These are phyloP conservation scores for Muscina levida DNA, from an alignment of 2,888 invertebrate species.

Conservation along the genomic window DNA sequence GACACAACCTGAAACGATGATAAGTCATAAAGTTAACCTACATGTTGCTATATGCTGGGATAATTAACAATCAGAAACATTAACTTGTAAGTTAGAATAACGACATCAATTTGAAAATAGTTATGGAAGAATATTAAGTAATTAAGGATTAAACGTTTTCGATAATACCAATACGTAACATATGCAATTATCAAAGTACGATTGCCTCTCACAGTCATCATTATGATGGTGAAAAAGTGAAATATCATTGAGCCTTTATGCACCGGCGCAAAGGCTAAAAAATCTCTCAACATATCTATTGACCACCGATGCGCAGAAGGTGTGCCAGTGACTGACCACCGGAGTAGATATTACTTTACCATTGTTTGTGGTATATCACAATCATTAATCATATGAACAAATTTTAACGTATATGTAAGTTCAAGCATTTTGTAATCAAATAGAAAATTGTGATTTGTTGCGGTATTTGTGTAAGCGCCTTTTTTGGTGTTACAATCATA, in stretches of 20 bases:
- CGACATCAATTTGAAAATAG: too few relatives aligned
- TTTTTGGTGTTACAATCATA: not conserved
- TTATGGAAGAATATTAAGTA: too few relatives aligned
- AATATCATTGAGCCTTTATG: slow-evolving; percentile 37
- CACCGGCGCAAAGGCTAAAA: slow-evolving; percentile 57
- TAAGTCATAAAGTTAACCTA: not conserved
- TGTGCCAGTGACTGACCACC: slow-evolving; percentile 42
- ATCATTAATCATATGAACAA: slow-evolving; percentile 54
- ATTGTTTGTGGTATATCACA: slow-evolving; percentile 1
- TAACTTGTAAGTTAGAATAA: too few relatives aligned
- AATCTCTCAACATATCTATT: slow-evolving; percentile 21
- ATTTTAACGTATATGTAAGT: not conserved
- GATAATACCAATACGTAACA: too few relatives aligned
- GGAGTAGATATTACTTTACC: slow-evolving; percentile 24
- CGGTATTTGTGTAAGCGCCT: slow-evolving; percentile 20
- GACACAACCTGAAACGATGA: slow-evolving; percentile 52
- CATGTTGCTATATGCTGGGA: too few relatives aligned
- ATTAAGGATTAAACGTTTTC: too few relatives aligned
- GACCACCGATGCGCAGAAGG: slow-evolving; percentile 41
- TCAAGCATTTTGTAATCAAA: not conserved
- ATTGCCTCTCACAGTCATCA: not conserved
- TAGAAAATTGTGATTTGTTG: slow-evolving; percentile 21
- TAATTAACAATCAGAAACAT: too few relatives aligned
- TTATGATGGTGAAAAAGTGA: slow-evolving; percentile 45
- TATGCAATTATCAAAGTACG: too few relatives aligned